A percentile compares a stretch with the other conserved stretches of the same genome.
These are phyloP conservation scores for Temnothorax curvispinosus DNA, from an alignment of 1,140 invertebrate genomes.

Conservation along the genomic window DNA sequence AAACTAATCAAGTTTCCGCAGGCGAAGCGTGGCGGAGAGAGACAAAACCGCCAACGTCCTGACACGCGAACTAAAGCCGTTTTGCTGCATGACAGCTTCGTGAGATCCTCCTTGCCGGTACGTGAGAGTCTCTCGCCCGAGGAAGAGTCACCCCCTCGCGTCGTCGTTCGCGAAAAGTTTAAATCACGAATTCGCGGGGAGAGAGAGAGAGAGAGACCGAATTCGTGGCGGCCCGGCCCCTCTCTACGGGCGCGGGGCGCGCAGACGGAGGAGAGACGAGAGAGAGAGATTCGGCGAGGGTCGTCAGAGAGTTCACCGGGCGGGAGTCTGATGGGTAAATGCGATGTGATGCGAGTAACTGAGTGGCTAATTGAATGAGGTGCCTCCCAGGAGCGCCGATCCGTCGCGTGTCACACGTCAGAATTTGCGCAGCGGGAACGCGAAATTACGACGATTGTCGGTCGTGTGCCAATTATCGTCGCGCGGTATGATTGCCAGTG, in stretches of 20 bases:
- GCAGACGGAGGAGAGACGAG: conserved; percentile 22
- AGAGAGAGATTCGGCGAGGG: conserved; percentile 50
- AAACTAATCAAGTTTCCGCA: conserved; percentile 60
- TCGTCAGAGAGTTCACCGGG: conserved; percentile 60
- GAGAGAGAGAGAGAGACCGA: not conserved
- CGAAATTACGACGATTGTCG: conserved; percentile 74
- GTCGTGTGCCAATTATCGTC: conserved; percentile 73
- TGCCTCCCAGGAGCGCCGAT: conserved; percentile 82
- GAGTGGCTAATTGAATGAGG: conserved; percentile 85
- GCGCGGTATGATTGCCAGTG: conserved; percentile 69
- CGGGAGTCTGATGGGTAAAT: conserved; percentile 78
- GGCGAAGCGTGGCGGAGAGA: not conserved
- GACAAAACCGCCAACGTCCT: conserved; percentile 37
- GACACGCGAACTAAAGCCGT: conserved; percentile 58
- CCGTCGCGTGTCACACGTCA: conserved; percentile 82
- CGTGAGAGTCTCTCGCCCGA: not conserved
- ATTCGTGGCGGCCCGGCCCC: not conserved
- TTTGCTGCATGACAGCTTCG: conserved; percentile 61
- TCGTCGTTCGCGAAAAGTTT: conserved; percentile 64
- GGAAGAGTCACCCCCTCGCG: conserved; percentile 33
- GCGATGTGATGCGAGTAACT: conserved; percentile 84
- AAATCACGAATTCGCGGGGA: conserved; percentile 65
- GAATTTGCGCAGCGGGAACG: conserved; percentile 75
- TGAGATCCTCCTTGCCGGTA: conserved; percentile 47
- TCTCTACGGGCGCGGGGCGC: not conserved